phyloP scores from a whole-genome alignment of 2,113 vertebrate genomes.

The Crotalus tigris region DNA sequence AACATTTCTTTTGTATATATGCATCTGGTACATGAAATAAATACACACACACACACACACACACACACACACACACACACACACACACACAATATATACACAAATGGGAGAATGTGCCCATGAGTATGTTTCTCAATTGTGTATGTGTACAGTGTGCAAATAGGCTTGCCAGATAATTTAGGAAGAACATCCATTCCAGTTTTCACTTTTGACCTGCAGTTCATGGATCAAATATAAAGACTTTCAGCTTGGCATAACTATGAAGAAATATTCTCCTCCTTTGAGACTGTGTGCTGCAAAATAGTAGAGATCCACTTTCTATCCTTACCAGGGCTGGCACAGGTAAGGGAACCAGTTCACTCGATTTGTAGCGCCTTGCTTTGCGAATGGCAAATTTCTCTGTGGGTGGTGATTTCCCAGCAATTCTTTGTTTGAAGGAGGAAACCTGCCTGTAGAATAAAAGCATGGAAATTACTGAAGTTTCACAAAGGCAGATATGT shows the following conservation, averaged over 20 bases:
- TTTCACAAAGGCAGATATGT: not conserved
- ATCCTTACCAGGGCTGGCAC: conserved; percentile 83
- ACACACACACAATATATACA: too few species aligned
- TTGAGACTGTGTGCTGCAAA: not conserved
- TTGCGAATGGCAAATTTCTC: conserved; percentile 95
- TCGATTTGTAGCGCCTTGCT: conserved; percentile 82
- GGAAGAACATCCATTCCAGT: too few species aligned
- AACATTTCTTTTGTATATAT: not conserved
- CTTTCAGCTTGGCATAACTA: not conserved
- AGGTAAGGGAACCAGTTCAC: conserved; percentile 75
- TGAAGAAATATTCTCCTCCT: not conserved
- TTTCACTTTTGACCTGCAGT: not conserved
- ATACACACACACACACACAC: too few species aligned
- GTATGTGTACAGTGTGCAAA: not conserved
- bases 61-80: too few species aligned
- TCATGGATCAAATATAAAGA: not conserved
- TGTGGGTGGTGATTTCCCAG: conserved; percentile 90
- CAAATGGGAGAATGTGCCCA: not conserved
- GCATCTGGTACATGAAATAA: not conserved
- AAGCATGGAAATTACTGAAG: not conserved
- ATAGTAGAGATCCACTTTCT: not conserved
- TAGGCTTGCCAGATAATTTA: too few species aligned
- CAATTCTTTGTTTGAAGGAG: conserved; percentile 89
- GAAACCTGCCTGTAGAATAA: conserved; percentile 76
- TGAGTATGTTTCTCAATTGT: not conserved